These are phyloP conservation scores for Drosophila serrata DNA, from an alignment of 1,140 invertebrate species.

Conservation along the genomic window DNA sequence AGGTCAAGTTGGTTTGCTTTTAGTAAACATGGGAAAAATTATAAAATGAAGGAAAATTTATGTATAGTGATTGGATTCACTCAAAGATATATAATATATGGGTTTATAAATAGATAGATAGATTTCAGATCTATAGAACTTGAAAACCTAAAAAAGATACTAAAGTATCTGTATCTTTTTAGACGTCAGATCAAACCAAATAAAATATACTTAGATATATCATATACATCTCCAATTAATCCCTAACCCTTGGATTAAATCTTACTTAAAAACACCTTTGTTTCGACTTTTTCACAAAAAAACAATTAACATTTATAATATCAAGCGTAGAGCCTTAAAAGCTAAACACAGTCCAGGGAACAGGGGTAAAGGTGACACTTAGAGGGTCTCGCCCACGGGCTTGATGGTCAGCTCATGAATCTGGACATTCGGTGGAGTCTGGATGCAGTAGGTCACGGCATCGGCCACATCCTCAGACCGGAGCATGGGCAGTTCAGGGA, in stretches of 20 bases:
- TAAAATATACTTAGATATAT: not conserved
- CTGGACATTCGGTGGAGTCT: slow-evolving; percentile 77
- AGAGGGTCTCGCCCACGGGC: slow-evolving; percentile 70
- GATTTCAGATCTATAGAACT: too few relatives aligned
- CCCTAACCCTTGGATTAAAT: not conserved
- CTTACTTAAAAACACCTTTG: not conserved
- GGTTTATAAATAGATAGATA: not conserved
- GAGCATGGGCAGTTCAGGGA: slow-evolving; percentile 59
- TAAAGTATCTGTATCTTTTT: too few relatives aligned
- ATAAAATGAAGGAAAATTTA: not conserved
- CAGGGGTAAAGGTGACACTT: not conserved
- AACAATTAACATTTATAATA: slow-evolving; percentile 1
- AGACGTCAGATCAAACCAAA: too few relatives aligned
- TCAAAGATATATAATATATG: not conserved
- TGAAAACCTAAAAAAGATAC: too few relatives aligned
- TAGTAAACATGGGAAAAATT: not conserved
- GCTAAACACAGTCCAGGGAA: not conserved
- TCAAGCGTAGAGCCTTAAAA: not conserved
- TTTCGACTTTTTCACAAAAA: not conserved
- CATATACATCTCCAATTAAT: not conserved
- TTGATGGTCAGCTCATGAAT: slow-evolving; percentile 80
- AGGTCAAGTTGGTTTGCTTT: not conserved
- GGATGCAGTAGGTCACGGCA: slow-evolving; percentile 87
- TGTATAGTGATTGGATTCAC: not conserved
- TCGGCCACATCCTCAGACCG: slow-evolving; percentile 86